Evolutionary conservation across 2,113 vertebrate species (phyloP).

Genomic region (Trematomus loennbergii): DNA sequence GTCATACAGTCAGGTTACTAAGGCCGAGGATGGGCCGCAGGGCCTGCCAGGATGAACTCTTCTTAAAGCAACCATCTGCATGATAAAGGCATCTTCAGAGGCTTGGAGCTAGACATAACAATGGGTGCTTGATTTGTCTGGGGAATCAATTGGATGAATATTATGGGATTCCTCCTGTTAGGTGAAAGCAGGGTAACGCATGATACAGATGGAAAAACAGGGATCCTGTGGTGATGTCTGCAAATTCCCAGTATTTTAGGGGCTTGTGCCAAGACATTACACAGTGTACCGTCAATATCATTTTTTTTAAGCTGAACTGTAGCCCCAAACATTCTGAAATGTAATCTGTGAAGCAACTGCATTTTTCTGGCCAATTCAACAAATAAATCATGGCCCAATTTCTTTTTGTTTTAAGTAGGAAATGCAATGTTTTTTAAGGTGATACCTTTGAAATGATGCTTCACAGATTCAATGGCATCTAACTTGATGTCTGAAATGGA

Average conservation of each 20-base stretch:
- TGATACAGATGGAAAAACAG: slow-evolving; percentile 79
- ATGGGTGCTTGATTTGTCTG: slow-evolving; percentile 73
- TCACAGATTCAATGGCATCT: slow-evolving; percentile 77
- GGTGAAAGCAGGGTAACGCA: slow-evolving; percentile 83
- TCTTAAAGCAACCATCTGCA: slow-evolving; percentile 81
- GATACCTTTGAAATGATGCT: slow-evolving; percentile 74
- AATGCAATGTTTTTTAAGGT: slow-evolving; percentile 16
- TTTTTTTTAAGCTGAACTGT: slow-evolving; percentile 46
- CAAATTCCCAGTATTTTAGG: slow-evolving; percentile 80
- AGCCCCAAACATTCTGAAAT: slow-evolving; percentile 79
- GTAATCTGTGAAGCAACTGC: slow-evolving; percentile 83
- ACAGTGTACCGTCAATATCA: slow-evolving; percentile 45
- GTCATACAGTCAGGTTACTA: slow-evolving; percentile 80
- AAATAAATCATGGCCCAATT: slow-evolving; percentile 5
- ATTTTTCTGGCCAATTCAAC: slow-evolving; percentile 50
- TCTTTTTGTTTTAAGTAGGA: slow-evolving; percentile 21
- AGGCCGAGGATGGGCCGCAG: slow-evolving; percentile 82
- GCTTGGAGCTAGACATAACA: slow-evolving; percentile 79
- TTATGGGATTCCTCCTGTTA: slow-evolving; percentile 83
- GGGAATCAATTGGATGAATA: slow-evolving; percentile 78
- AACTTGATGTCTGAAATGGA: slow-evolving; percentile 75
- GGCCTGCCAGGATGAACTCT: slow-evolving; percentile 82
- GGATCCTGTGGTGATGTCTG: slow-evolving; percentile 72
- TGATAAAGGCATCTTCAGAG: slow-evolving; percentile 83
- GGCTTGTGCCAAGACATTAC: slow-evolving; percentile 65